Conservation (phyloP, 2,888 invertebrate species). For the Plusia festucae region DNA sequence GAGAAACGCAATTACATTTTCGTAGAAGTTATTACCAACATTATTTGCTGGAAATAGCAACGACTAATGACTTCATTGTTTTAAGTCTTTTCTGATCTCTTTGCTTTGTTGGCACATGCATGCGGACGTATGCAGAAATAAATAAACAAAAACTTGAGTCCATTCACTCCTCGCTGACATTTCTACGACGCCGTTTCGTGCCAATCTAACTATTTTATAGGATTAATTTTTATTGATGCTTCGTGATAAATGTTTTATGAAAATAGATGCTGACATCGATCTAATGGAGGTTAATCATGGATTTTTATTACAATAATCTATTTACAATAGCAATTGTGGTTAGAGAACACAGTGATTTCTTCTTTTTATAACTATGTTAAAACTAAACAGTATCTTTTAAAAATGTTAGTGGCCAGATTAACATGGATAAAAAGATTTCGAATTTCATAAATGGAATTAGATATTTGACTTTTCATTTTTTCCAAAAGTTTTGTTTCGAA, state of each 20-base stretch:
- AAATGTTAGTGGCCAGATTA: background rate
- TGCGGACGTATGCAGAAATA: constrained; percentile 83
- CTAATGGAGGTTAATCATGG: constrained; percentile 13
- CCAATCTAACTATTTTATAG: constrained; percentile 77
- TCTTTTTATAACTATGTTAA: background rate
- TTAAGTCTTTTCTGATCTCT: constrained; percentile 75
- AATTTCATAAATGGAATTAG: background rate
- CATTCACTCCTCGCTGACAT: constrained; percentile 87
- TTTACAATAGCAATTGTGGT: constrained; percentile 11
- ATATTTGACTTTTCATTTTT: too few relatives aligned
- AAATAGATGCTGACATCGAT: constrained; percentile 44
- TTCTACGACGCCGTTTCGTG: constrained; percentile 78
- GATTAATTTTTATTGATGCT: constrained; percentile 66
- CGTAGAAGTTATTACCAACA: constrained; percentile 59
- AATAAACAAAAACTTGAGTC: constrained; percentile 84
- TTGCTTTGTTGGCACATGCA: constrained; percentile 83
- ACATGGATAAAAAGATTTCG: background rate
- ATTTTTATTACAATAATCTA: constrained; percentile 25
- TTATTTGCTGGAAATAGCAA: constrained; percentile 67
- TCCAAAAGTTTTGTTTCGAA: too few relatives aligned
- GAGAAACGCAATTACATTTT: constrained; percentile 54
- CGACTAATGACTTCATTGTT: constrained; percentile 76
- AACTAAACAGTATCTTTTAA: background rate
- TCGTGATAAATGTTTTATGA: constrained; percentile 61
- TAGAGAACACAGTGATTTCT: constrained; percentile 1